Base-by-base conservation (phyloP, 2,797 vertebrate species). In the Spinibarbus caldwelli region DNA sequence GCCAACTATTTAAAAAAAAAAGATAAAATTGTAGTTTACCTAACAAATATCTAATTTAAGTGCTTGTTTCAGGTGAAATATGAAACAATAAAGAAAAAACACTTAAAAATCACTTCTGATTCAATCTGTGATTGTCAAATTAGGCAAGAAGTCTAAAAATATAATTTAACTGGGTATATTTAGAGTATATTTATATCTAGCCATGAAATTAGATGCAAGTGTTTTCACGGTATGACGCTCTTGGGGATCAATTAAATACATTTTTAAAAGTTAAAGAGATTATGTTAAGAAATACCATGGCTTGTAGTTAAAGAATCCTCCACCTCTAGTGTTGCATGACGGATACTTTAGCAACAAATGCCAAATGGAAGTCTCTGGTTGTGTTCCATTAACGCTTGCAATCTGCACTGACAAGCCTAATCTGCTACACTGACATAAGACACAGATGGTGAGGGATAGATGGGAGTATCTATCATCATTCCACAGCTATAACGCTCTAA, bases 341-440 rank as follows among this genome's bases (percentile, higher is more conserved):
- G 17, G 67, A 89, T 82, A 59, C 91, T 92, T 94, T 93, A 92
- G 91, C 88, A 91, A 86, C 92, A 91, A 93, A 91, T 92, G 90
- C 88, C 78, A 78, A 80, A 88, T 92, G 87, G 91, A 93, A 91
- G 91, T 89, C 90, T 89, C 89, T 83, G 67, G 90, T 93, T 88
- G 85, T 92, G 93, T 92, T 93, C 90, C 93, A 92, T 94, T 94
- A 92, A 86, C 88, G 87, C 86, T 88, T 85, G 83, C 88, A 85
- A 89, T 91, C 85, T 77, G 86, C 89, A 86, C 91, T 90, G 85
- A 88, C 75, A 52, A 82, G 82, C 86, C 89, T 92, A 87, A 93
- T 92, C 90, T 91, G 75, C 43, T 85, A 83, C 85, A 36, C 71
- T 90, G 88, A 89, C 89, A 85, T 88, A 88, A 64, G 47, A 89